These are phyloP conservation scores for Hydrolagus affinis DNA, from an alignment of 2,113 vertebrate species.

Conservation along the genomic window DNA sequence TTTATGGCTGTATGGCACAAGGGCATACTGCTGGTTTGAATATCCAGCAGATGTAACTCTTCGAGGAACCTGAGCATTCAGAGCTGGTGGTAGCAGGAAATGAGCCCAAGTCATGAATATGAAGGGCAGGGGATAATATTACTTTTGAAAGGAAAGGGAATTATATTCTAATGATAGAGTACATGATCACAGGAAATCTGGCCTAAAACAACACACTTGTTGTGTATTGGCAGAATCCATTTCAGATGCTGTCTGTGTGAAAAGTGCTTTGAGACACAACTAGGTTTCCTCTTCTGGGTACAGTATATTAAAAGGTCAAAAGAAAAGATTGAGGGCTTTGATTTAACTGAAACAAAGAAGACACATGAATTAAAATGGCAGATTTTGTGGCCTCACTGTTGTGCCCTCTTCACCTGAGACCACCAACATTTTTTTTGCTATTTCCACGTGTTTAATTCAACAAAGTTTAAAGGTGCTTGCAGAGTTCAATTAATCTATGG, in stretches of 20 bases:
- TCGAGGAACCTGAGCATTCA: neutral
- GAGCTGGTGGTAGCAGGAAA: neutral
- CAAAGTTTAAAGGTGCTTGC: no score
- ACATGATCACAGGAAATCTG: conserved; percentile 3
- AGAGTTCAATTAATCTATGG: neutral
- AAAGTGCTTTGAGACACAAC: conserved; percentile 1
- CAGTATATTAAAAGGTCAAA: conserved; percentile 19
- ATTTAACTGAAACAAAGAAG: neutral
- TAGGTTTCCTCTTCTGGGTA: neutral
- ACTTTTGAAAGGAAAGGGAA: neutral
- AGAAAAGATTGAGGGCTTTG: conserved; percentile 12
- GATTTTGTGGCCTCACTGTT: neutral
- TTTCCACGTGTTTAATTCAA: no score
- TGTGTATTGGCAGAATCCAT: neutral
- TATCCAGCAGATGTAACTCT: neutral
- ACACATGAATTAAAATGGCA: neutral
- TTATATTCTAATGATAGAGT: conserved; percentile 16
- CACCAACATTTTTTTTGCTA: no score
- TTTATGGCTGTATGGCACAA: neutral
- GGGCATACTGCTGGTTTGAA: neutral
- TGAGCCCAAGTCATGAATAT: neutral
- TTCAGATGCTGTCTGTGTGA: conserved; percentile 14
- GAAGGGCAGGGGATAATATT: conserved; percentile 17
- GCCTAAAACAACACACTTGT: neutral
- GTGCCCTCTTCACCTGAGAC: neutral